phyloP scores from a whole-genome alignment of 2,113 vertebrate species.

The Recurvirostra avosetta region DNA sequence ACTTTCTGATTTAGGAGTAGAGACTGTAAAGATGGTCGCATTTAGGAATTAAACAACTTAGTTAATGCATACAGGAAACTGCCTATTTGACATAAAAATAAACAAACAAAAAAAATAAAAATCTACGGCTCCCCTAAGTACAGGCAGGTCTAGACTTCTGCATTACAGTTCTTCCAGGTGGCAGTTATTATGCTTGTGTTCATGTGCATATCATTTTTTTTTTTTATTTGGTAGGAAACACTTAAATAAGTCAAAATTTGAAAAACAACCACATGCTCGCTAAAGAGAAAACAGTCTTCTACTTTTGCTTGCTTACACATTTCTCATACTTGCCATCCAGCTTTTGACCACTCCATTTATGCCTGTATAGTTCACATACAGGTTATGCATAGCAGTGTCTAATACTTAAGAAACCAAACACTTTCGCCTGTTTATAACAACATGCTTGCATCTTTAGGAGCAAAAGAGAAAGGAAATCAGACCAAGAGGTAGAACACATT shows the following conservation, averaged over 20 bases:
- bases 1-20: not conserved
- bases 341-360: not conserved
- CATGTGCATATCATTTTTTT: not conserved
- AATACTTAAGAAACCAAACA: not conserved
- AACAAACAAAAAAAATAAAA: not conserved
- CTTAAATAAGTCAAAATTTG: not conserved
- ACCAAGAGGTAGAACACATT: not conserved
- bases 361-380: not conserved
- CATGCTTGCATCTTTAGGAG: not conserved
- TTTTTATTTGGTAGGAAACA: constrained; percentile 11
- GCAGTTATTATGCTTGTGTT: not conserved
- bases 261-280: not conserved
- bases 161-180: not conserved
- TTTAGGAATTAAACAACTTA: not conserved
- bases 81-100: not conserved
- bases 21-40: not conserved
- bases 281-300: not conserved
- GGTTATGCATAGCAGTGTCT: not conserved
- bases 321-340: not conserved
- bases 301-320: not conserved
- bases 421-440: not conserved
- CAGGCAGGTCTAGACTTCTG: not conserved
- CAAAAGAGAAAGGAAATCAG: not conserved
- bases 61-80: constrained; percentile 2
- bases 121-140: not conserved